These are phyloP conservation scores for Melanotaenia trifasciata DNA, from an alignment of 2,797 vertebrate species.

Conservation along the genomic window DNA sequence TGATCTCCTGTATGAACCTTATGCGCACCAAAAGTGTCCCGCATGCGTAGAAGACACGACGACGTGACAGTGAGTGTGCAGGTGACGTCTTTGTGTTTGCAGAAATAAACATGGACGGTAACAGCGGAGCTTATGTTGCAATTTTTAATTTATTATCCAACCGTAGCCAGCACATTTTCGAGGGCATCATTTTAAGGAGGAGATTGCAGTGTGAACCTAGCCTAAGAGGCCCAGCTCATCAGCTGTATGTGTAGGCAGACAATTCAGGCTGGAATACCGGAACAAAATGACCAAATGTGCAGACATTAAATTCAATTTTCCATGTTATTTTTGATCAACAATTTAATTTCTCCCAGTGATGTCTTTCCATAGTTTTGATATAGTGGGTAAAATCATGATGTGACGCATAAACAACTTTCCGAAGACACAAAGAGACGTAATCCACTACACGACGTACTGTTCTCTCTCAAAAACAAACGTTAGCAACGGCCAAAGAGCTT, in stretches of 20 bases:
- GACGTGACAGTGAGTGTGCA: too few relatives aligned
- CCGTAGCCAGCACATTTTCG: too few relatives aligned
- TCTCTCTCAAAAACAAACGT: slow-evolving; percentile 17
- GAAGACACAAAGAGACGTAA: neutral
- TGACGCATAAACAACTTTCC: slow-evolving; percentile 9
- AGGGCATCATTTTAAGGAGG: too few relatives aligned
- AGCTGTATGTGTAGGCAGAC: slow-evolving; percentile 38
- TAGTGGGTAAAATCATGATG: slow-evolving; percentile 3
- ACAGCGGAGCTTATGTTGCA: too few relatives aligned
- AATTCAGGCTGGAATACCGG: slow-evolving; percentile 29
- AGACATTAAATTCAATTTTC: slow-evolving; percentile 38
- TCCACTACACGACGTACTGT: neutral
- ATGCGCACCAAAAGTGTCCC: too few relatives aligned
- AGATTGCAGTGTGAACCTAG: too few relatives aligned
- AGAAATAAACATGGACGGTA: too few relatives aligned
- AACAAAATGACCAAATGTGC: slow-evolving; percentile 50
- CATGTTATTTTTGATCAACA: slow-evolving; percentile 7
- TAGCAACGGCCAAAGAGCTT: neutral
- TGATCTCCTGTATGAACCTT: too few relatives aligned
- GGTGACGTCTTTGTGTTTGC: too few relatives aligned
- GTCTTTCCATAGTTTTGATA: slow-evolving; percentile 13
- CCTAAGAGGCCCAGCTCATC: slow-evolving; percentile 35
- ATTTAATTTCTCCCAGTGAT: slow-evolving; percentile 16
- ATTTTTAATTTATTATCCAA: too few relatives aligned
- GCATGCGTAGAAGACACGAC: too few relatives aligned